Conservation (phyloP, 2,113 vertebrate species). For the Irena cyanogastra region DNA sequence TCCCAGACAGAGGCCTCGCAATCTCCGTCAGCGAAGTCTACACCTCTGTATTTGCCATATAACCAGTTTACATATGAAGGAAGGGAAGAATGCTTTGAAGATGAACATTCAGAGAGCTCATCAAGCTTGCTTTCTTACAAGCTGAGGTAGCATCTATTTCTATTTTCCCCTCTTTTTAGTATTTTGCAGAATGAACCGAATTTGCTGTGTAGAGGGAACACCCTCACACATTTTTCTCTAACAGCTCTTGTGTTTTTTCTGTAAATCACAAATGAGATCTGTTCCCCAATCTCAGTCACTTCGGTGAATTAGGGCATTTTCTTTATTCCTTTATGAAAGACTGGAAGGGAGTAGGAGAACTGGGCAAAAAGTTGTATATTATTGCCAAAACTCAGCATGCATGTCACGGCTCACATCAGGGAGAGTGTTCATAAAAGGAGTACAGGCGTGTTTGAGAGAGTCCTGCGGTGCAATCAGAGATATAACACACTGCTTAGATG, state of each 20-base stretch:
- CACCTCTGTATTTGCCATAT: slow-evolving; percentile 87
- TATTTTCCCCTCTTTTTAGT: not conserved
- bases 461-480: not conserved
- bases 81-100: slow-evolving; percentile 83
- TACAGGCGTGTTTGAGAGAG: not conserved
- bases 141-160: slow-evolving; percentile 68
- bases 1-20: slow-evolving; percentile 84
- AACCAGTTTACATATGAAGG: slow-evolving; percentile 94
- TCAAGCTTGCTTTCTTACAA: slow-evolving; percentile 78
- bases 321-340: not conserved
- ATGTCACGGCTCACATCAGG: not conserved
- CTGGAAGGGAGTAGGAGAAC: not conserved
- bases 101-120: slow-evolving; percentile 77
- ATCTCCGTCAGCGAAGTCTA: slow-evolving; percentile 79
- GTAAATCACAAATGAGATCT: not conserved
- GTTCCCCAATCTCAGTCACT: not conserved
- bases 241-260: not conserved
- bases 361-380: not conserved
- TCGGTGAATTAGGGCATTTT: not conserved
- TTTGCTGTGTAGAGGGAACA: not conserved
- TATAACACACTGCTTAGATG: not conserved
- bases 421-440: not conserved
- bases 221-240: not conserved
- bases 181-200: not conserved
- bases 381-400: slow-evolving; percentile 8